Base-by-base conservation (phyloP, 1,140 invertebrate genomes). In the Meloidogyne hapla region DNA sequence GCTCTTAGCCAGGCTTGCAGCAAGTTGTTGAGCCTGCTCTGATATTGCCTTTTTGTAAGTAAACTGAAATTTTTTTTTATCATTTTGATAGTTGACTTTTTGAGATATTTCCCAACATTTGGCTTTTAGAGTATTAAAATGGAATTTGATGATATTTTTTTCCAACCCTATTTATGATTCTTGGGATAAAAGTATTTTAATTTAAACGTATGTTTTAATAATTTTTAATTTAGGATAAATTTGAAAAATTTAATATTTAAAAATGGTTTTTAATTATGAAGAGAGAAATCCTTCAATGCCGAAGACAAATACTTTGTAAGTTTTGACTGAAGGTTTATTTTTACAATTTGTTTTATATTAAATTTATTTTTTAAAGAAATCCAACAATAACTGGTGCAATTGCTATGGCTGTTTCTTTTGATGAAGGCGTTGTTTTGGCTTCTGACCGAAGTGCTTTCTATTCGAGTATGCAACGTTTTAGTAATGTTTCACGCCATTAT, bases 301-400 rank as follows among this genome's bases (percentile, higher is more conserved):
- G 8, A 56, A 56, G 18, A 56, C 48, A n/a, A 56, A 56, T 56
- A 56, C 48, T 56, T 56, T 56, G 48, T 56, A 56, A 56, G 48
- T 56, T 33, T 33, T 33, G 33, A 0, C 4, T 6, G 9, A 33
- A 0, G 1, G 33, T 33, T 33, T 33, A 33, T 33, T 33, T 33
- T 33, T 8, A 6, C 0, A 33, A 33, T 33, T n/a, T 56, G 4
- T 2, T 21, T n/a, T n/a, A n/a, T 15, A 15, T 56, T n/a, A 0
- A n/a, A n/a, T 56, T 56, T n/a, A 13, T 56, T 18, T n/a, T 56
- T 2, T n/a, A 5, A 1, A 56, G 48, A 21, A 56, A 56, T 21
- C 48, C 48, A 8, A 85, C 85, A 18, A 77, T 80, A 62, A 86
- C 85, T n/a, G 85, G 86, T 21, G 83, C 85, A 13, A 85, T 86